Evolutionary conservation across 23 tunicate genomes (phyloP), one percentile per base, ranked within the genome.

Genomic region (Botrylloides violaceus): DNA sequence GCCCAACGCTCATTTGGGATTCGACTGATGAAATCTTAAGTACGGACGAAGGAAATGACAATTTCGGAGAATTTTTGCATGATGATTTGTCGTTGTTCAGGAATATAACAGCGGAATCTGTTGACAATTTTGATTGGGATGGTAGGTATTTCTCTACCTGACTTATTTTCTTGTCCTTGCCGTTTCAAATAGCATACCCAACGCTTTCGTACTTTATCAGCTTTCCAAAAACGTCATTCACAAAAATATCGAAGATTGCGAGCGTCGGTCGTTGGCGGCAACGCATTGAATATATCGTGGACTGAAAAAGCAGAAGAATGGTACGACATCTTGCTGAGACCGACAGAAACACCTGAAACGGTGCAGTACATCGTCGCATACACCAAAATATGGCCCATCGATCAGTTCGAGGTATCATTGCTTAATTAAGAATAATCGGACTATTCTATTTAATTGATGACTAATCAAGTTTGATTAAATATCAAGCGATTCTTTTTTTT

Each of bases 211-310:
- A n/a, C n/a, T n/a, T 7, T 43, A 7, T 43, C 53, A 43, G 53
- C 9, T 7, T 43, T 43, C 15, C 53, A 15, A 43, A 9, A 15
- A 43, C 53, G 53, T 9, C 9, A 43, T 43, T 43, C 53, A 15
- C 9, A 43, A 43, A 43, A 43, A 43, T 7, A 43, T 2, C 74
- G 58, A 6, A 37, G 28, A 20, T 25, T 68, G 6, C 24, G 58
- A 37, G 74, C 74, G 9, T 39, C 36, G 1, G 24, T 68, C 12
- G 9, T 68, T 20, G 18, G 26, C 37, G 56, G 58, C 4, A 68
- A 68, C 28, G 36, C 57, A 18, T 43, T 68, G 30, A 68, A 68
- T 9, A 22, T 68, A 37, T 68, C 74, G 25, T 68, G 74, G 74
- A 63, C 32, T 34, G 27, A 36, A 43, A 32, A 19, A 36, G 29